Percentiles rank a stretch among this genome's conserved stretches.
These are phyloP conservation scores for Sylvilagus floridanus DNA, from an alignment of 2,797 vertebrate species.

Conservation along the genomic window DNA sequence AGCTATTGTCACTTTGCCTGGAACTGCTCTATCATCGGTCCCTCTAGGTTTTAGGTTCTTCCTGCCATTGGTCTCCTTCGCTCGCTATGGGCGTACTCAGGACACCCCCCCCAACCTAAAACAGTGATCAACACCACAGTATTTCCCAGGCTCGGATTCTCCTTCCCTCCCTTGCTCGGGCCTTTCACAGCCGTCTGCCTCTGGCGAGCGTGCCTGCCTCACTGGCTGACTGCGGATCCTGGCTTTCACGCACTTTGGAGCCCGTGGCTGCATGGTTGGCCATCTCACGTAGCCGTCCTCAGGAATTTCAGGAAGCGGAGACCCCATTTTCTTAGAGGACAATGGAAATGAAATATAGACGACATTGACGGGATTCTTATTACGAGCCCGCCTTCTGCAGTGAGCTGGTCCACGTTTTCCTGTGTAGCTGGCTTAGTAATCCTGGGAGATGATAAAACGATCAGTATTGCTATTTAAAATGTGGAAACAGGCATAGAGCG, in stretches of 20 bases:
- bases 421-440: not conserved
- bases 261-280: not conserved
- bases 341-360: not conserved
- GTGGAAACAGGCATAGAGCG: not conserved
- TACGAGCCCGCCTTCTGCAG: not conserved
- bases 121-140: too few relatives aligned
- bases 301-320: not conserved
- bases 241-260: conserved; percentile 16
- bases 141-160: not conserved
- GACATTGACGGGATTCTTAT: not conserved
- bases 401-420: conserved; percentile 20
- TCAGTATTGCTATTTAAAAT: conserved; percentile 2
- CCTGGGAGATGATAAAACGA: not conserved
- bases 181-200: not conserved
- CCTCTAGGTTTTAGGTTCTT: not conserved
- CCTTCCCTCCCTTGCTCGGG: not conserved
- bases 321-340: not conserved
- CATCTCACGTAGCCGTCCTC: not conserved
- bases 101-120: not conserved
- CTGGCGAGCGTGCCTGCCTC: not conserved
- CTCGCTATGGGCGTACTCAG: not conserved
- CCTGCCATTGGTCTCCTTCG: not conserved
- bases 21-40: not conserved
- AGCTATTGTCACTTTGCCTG: not conserved
- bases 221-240: not conserved